phyloP scores from a whole-genome alignment of 2,888 invertebrate species.

The Cenopis cana region DNA sequence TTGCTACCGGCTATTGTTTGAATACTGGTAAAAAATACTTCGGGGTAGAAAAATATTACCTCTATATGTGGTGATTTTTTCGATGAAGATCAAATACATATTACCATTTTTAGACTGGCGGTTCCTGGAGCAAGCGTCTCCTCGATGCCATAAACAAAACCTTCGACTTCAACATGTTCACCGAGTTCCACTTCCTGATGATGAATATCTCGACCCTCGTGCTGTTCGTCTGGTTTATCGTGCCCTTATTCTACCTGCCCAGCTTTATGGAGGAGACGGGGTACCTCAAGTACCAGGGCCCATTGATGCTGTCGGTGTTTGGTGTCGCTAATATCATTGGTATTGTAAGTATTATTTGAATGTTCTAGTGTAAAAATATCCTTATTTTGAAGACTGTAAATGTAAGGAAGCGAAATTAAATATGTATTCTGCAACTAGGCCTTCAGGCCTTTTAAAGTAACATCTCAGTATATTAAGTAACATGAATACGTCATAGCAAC shows the following conservation, averaged over 20 bases:
- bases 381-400: too few species aligned
- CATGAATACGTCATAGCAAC: too few species aligned
- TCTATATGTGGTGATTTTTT: too few species aligned
- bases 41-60: too few species aligned
- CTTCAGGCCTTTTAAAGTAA: too few species aligned
- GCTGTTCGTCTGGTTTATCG: constrained; percentile 97
- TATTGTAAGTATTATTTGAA: constrained; percentile 86
- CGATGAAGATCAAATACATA: neutral
- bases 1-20: too few species aligned
- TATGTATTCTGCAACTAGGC: too few species aligned
- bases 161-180: constrained; percentile 93
- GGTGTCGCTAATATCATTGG: constrained; percentile 96
- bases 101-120: constrained; percentile 79
- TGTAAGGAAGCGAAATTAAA: too few species aligned
- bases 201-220: constrained; percentile 96
- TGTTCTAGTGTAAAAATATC: neutral
- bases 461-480: too few species aligned
- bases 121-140: constrained; percentile 88
- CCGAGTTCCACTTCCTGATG: constrained; percentile 91
- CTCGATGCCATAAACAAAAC: constrained; percentile 88
- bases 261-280: constrained; percentile 88
- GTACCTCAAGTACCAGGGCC: constrained; percentile 88
- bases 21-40: too few species aligned
- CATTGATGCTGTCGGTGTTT: constrained; percentile 92
- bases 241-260: constrained; percentile 96